These are phyloP conservation scores for Parasteatoda lunata DNA, from an alignment of 2,888 invertebrate genomes.

Conservation along the genomic window DNA sequence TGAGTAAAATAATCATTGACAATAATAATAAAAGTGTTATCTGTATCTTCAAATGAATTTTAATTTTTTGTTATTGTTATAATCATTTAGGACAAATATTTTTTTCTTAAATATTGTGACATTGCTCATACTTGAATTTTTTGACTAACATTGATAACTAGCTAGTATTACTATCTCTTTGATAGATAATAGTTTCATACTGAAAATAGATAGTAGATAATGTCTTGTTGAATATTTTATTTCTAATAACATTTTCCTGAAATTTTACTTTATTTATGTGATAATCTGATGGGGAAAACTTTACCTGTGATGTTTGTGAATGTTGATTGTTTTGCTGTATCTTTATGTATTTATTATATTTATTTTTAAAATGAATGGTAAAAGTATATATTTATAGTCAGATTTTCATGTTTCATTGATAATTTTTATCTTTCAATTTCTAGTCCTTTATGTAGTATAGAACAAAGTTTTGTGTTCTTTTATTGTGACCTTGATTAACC, in stretches of 20 bases:
- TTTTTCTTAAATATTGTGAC: background rate
- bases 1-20: no score
- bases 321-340: background rate
- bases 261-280: background rate
- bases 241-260: background rate
- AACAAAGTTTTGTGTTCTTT: no score
- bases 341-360: background rate
- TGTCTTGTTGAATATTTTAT: background rate
- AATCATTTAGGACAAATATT: background rate
- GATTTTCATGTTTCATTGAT: no score
- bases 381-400: no score
- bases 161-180: constrained; percentile 19
- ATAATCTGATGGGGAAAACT: background rate
- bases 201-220: constrained; percentile 27
- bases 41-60: no score
- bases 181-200: constrained; percentile 49
- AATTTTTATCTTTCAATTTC: no score
- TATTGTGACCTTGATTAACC: no score
- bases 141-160: constrained; percentile 1
- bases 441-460: no score
- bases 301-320: background rate
- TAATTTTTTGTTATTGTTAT: background rate
- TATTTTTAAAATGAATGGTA: no score
- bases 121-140: background rate
- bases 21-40: no score